These are phyloP conservation scores for Sinosuthora webbiana DNA, from an alignment of 2,113 vertebrate genomes.

Conservation along the genomic window DNA sequence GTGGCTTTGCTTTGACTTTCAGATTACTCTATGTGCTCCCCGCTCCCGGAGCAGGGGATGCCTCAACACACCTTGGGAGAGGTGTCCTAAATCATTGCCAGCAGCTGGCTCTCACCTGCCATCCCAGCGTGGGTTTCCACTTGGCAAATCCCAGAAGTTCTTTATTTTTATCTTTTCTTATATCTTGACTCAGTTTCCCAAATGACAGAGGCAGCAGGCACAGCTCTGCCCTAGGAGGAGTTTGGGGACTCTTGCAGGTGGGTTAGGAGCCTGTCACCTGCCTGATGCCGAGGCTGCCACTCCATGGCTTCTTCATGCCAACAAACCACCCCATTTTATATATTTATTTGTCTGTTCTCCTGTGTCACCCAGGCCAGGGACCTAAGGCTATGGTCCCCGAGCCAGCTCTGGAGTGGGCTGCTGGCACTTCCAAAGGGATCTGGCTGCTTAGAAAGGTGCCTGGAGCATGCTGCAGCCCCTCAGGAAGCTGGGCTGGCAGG, in stretches of 20 bases:
- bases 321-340: not conserved
- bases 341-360: not conserved
- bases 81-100: not conserved
- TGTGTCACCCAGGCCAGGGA: not conserved
- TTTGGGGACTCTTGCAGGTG: fast-evolving
- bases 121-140: not conserved
- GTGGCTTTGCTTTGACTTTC: not conserved
- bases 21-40: not conserved
- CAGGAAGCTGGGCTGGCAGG: not conserved
- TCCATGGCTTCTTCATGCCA: not conserved
- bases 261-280: not conserved
- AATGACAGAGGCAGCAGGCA: not conserved
- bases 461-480: not conserved
- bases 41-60: not conserved
- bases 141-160: not conserved
- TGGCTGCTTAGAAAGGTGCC: not conserved
- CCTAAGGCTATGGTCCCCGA: not conserved
- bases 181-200: not conserved
- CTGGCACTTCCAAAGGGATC: not conserved
- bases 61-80: not conserved
- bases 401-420: not conserved
- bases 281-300: not conserved
- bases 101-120: not conserved
- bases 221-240: not conserved
- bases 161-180: not conserved